Conservation (phyloP, 2,113 vertebrate species). For the Peromyscus polionotus region DNA sequence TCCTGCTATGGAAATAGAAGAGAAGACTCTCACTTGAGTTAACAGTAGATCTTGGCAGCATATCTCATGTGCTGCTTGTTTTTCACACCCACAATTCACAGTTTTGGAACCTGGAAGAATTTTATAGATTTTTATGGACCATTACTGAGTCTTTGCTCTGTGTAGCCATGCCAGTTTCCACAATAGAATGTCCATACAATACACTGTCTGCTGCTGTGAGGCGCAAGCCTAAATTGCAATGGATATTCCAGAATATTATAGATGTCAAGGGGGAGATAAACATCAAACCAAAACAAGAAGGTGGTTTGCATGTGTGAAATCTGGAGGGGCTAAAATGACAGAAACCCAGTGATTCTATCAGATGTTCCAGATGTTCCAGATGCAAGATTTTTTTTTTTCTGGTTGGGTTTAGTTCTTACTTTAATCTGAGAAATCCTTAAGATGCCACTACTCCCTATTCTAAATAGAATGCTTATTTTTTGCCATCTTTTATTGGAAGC, state of each 20-base stretch:
- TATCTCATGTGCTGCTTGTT: too few species aligned
- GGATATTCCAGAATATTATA: not conserved
- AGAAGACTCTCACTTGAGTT: too few species aligned
- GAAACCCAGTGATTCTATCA: not conserved
- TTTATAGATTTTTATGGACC: too few species aligned
- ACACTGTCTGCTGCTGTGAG: not conserved
- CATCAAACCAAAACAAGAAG: fast-evolving
- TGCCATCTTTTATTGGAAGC: not conserved
- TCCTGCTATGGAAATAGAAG: not conserved
- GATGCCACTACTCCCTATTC: not conserved
- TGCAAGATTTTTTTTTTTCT: not conserved
- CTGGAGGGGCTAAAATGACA: not conserved
- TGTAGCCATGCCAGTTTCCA: not conserved
- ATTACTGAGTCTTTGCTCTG: not conserved
- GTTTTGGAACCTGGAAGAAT: not conserved
- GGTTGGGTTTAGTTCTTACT: not conserved
- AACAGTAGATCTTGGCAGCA: not conserved
- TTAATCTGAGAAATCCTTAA: not conserved
- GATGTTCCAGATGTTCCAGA: too few species aligned
- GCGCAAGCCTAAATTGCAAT: not conserved
- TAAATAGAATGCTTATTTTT: not conserved
- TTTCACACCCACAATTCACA: not conserved
- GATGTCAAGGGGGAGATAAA: not conserved
- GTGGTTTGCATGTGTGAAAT: not conserved
- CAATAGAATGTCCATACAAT: fast-evolving